Base-by-base conservation (phyloP, 64 coral and sea anemone genomes). In the Anthopleura sola region DNA sequence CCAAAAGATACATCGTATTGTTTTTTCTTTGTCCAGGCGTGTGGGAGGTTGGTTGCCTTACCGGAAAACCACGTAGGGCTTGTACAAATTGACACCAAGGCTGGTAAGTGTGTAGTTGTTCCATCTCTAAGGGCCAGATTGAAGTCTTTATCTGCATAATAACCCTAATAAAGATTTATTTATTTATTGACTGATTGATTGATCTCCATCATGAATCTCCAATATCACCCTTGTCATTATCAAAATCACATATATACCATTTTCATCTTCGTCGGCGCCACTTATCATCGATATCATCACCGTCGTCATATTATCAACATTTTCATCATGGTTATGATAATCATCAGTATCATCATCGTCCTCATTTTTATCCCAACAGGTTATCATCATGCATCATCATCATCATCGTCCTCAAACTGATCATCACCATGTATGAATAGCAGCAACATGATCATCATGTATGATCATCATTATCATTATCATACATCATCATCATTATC, bases 61-160 rank as follows among this genome's bases (percentile, higher is more conserved):
- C 93, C 93, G 24, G 93, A 95, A 49, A 82, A 55, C 23, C 78
- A 85, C 62, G 85, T 95, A 50, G 93, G 86, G 8, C 87, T 95
- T 38, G 86, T 95, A 74, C 93, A 95, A 68, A 51, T 95, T 5
- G 93, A 95, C 36, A 92, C 75, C 31, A 58, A 86, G 9, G 82
- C 93, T 85, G 93, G 93, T 95, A 89, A 16, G 33, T 60, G 28
- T 23, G 40, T 38, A 68, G 19, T 13, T 11, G 24, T 57, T 20
- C 5, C 50, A 33, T 57, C 28, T 20, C 28, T 29, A n/a, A n/a
- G n/a, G n/a, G n/a, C n/a, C n/a, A n/a, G n/a, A n/a, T n/a, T n/a
- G n/a, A n/a, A n/a, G n/a, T n/a, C n/a, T n/a, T n/a, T n/a, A n/a
- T n/a, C n/a, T n/a, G n/a, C n/a, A n/a, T n/a, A n/a, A n/a, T n/a